These are phyloP conservation scores for Druon quercuslanigerum DNA, from an alignment of 1,140 invertebrate genomes.

Conservation along the genomic window DNA sequence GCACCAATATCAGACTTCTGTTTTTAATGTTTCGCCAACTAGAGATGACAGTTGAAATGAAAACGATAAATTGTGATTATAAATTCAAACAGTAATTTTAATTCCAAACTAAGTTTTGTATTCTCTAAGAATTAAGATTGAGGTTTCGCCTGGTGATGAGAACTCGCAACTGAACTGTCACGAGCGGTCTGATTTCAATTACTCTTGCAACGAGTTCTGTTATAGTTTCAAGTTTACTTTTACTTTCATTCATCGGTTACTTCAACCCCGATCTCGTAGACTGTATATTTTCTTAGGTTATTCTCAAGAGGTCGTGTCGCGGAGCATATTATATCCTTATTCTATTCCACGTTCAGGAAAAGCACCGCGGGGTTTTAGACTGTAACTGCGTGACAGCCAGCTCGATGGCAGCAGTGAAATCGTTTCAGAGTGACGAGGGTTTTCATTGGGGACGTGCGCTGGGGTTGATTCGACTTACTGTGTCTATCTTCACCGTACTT, in stretches of 20 bases:
- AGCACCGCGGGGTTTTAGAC: constrained; percentile 14
- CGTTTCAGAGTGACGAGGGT: constrained; percentile 27
- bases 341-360: constrained; percentile 10
- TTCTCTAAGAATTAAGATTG: background rate
- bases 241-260: constrained; percentile 19
- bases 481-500: constrained; percentile 3
- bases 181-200: constrained; percentile 4
- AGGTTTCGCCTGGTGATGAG: constrained; percentile 9
- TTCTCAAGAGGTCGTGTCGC: background rate
- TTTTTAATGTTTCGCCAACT: no score
- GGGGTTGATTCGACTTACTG: background rate
- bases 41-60: no score
- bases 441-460: constrained; percentile 24
- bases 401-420: constrained; percentile 16
- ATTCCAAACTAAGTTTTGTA: background rate
- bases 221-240: constrained; percentile 28
- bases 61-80: no score
- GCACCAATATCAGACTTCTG: no score
- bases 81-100: no score
- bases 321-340: constrained; percentile 11
- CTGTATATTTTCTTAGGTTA: constrained; percentile 25
- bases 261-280: background rate
- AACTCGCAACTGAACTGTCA: constrained; percentile 18
- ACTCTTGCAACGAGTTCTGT: constrained; percentile 25
- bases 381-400: constrained; percentile 1